Conservation (phyloP, 2,797 vertebrate genomes). For the Pelodytes ibericus region DNA sequence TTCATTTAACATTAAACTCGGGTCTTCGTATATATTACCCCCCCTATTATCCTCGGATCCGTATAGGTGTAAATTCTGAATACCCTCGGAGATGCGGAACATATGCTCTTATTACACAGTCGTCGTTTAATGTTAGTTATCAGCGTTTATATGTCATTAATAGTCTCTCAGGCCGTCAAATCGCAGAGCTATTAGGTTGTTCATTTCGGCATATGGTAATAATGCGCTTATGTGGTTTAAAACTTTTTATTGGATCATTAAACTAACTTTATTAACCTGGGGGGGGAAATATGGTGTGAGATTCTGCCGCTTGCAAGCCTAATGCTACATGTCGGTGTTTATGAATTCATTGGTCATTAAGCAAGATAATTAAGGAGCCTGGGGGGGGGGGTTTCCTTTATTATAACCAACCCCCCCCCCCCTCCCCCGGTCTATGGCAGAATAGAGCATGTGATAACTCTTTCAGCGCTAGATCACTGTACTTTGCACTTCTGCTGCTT, state of each 20-base stretch:
- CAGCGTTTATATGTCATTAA: conserved; percentile 39
- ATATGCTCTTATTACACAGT: conserved; percentile 29
- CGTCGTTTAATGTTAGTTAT: conserved; percentile 25
- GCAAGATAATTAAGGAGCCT: background rate
- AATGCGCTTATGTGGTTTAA: conserved; percentile 19
- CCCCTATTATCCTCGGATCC: too few relatives aligned
- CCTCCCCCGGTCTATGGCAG: too few relatives aligned
- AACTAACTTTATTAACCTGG: conserved; percentile 37
- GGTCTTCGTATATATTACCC: too few relatives aligned
- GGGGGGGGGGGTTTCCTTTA: too few relatives aligned
- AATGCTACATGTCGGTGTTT: conserved; percentile 3
- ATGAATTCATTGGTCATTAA: background rate
- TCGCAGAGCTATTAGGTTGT: conserved; percentile 25
- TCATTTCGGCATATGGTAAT: conserved; percentile 39
- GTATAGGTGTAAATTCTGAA: background rate
- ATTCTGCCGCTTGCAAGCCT: conserved; percentile 20
- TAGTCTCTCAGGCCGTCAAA: conserved; percentile 22
- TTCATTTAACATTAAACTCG: too few relatives aligned
- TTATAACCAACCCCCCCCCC: too few relatives aligned
- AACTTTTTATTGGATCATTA: conserved; percentile 20
- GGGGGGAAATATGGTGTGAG: background rate
- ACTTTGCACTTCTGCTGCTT: too few relatives aligned
- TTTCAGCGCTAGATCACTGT: too few relatives aligned
- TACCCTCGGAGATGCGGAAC: background rate
- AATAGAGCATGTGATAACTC: too few relatives aligned